Conservation (phyloP, 2,113 vertebrate species). For the Gambusia holbrooki region DNA sequence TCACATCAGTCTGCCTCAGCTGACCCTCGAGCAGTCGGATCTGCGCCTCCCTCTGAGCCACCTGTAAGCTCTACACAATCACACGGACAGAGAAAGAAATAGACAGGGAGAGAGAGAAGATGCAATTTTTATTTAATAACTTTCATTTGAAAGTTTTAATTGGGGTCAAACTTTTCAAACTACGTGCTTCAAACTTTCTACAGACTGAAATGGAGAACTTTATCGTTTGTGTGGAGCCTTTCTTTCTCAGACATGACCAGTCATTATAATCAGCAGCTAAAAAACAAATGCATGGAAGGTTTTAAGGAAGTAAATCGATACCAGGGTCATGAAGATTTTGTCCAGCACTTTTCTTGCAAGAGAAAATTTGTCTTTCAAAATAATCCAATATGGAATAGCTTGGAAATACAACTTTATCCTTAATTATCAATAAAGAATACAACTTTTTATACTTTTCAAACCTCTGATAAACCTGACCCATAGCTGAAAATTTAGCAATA, state of each 20-base stretch:
- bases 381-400: too few relatives aligned
- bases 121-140: not conserved
- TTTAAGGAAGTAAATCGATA: too few relatives aligned
- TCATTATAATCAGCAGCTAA: too few relatives aligned
- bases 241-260: not conserved
- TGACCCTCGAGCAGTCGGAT: constrained; percentile 93
- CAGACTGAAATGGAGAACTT: not conserved
- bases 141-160: not conserved
- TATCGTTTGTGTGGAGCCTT: not conserved
- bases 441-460: not conserved
- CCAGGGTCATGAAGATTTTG: too few relatives aligned
- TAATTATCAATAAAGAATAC: not conserved
- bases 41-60: constrained; percentile 95
- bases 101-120: not conserved
- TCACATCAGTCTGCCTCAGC: constrained; percentile 88
- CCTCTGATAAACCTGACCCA: too few relatives aligned
- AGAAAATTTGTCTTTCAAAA: not conserved
- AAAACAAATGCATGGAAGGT: too few relatives aligned
- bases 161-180: not conserved
- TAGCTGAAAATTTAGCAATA: too few relatives aligned
- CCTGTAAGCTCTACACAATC: constrained; percentile 87
- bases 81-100: not conserved
- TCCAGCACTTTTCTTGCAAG: not conserved
- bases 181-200: not conserved
- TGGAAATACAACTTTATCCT: too few relatives aligned